Percentiles rank a stretch among this genome's conserved stretches.
Evolutionary conservation across 2,797 vertebrate species (phyloP).

Genomic region (Helostoma temminkii): DNA sequence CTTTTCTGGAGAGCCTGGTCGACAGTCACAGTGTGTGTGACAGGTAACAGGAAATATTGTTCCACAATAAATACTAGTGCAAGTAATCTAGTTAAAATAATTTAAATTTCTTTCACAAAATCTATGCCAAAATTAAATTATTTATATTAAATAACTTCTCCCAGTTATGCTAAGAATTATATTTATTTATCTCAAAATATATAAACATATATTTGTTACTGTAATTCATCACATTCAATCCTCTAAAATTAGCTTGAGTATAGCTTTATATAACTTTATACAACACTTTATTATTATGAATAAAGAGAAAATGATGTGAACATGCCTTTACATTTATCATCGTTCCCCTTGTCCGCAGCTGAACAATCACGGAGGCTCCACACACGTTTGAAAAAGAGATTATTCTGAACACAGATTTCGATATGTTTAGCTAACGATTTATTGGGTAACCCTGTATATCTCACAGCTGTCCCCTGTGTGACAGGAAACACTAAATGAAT

Average conservation of each 20-base stretch:
- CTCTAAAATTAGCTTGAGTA: too few relatives aligned
- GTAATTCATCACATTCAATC: too few relatives aligned
- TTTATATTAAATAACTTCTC: background rate
- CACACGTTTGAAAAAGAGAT: background rate
- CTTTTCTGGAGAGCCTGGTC: constrained; percentile 39
- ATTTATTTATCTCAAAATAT: too few relatives aligned
- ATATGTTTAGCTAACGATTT: background rate
- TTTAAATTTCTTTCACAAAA: background rate
- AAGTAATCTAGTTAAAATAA: background rate
- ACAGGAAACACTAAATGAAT: background rate
- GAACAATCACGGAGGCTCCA: background rate
- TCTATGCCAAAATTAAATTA: background rate
- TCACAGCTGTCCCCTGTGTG: background rate
- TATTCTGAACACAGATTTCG: background rate
- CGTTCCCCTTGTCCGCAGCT: background rate
- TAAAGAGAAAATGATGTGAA: background rate
- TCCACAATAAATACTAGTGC: background rate
- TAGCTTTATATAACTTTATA: background rate
- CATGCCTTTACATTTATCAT: background rate
- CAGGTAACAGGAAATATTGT: constrained; percentile 37
- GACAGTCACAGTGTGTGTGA: constrained; percentile 59
- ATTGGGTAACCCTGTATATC: background rate
- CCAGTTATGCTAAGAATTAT: too few relatives aligned
- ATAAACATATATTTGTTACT: too few relatives aligned
- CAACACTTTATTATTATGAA: too few relatives aligned